Base-by-base conservation (phyloP, 2,113 vertebrate genomes). In the Bufo gargarizans region DNA sequence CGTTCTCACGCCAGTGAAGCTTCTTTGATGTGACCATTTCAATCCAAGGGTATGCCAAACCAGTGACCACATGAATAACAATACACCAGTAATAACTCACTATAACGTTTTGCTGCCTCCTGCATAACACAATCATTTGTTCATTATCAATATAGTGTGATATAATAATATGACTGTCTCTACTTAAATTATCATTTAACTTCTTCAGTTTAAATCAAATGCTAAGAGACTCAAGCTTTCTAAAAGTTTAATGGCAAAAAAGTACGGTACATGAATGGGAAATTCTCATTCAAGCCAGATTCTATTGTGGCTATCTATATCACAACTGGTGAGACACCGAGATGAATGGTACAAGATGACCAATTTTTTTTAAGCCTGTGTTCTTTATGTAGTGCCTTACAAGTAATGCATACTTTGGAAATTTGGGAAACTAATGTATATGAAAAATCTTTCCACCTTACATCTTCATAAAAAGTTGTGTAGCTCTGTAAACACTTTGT, bases 21-120 rank as follows among this genome's bases (percentile, higher is more conserved):
- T 82, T 79, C 94, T 96, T 95, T 95, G 92, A 96, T 95, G 94
- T 94, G 92, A 92, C 91, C 86, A 16, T 93, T 92, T 91, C 94
- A 93, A 91, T 92, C 89, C 89, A 90, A 90, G 91, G 91, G 90
- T 90, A 84, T 90, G 91, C 92, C 89, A 79, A 19, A 90, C 88
- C 65, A n/a, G 88, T 85, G 91, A 88, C 88, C 89, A 87, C 82
- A 87, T 91, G 80, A 79, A 89, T 89, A 92, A 90, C 80, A 92
- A 91, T 80, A 71, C 86, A 89, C 86, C 83, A 86, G 77, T 45
- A 90, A 79, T 91, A 91, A 89, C 86, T 94, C 90, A 85, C 19
- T 43, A 90, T 74, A 87, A 91, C 92, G 85, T 89, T 84, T 47
- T 86, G 90, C 86, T 90, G 91, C 56, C 63, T 90, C 13, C 80